Percentiles rank a stretch among this genome's conserved stretches.
Conservation (phyloP, 2,888 invertebrate species). For the Andrena praecox region DNA sequence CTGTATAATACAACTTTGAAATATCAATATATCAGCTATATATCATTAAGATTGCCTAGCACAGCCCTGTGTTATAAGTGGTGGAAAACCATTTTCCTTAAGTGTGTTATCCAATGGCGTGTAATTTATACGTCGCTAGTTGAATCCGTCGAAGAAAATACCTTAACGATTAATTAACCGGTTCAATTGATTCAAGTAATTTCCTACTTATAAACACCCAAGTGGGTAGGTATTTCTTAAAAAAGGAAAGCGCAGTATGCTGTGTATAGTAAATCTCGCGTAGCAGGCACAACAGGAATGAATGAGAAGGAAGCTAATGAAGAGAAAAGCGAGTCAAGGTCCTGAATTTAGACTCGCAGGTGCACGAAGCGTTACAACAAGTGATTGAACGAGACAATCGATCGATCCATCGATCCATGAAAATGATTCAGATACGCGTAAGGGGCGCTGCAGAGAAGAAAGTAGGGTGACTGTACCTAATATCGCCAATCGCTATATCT, state of each 20-base stretch:
- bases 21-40: too few relatives aligned
- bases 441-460: too few relatives aligned
- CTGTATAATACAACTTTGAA: too few relatives aligned
- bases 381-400: constrained; percentile 1
- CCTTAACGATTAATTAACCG: background rate
- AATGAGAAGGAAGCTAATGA: constrained; percentile 42
- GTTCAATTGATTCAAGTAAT: background rate
- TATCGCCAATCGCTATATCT: too few relatives aligned
- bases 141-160: background rate
- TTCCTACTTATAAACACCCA: background rate
- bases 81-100: too few relatives aligned
- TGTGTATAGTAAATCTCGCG: background rate
- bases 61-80: too few relatives aligned
- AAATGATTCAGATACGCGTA: background rate
- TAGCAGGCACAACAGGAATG: background rate
- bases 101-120: background rate
- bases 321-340: constrained; percentile 69
- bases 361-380: constrained; percentile 47
- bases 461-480: too few relatives aligned
- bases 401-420: constrained; percentile 1
- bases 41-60: too few relatives aligned
- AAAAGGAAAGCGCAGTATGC: background rate
- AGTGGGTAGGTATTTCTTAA: background rate
- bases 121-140: background rate
- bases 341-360: constrained; percentile 53